phyloP scores from a whole-genome alignment of 1,140 invertebrate species.

The Ganaspis sp. region DNA sequence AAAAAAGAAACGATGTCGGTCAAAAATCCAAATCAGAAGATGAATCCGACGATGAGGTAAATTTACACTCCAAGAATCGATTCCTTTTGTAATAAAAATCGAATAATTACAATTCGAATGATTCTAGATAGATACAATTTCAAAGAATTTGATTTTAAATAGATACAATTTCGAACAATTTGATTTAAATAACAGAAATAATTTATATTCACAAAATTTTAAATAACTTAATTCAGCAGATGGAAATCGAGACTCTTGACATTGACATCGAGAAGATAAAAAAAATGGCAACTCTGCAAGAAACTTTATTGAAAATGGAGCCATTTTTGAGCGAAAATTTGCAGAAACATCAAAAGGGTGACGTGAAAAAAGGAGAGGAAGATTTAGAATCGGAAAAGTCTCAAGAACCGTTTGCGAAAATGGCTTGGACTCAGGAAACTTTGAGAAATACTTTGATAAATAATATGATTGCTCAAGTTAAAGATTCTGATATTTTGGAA shows the following conservation, averaged over 20 bases:
- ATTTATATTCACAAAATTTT: background rate
- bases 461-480: constrained; percentile 46
- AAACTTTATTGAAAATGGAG: constrained; percentile 64
- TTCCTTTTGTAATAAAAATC: background rate
- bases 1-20: constrained; percentile 46
- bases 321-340: constrained; percentile 59
- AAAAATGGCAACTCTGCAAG: constrained; percentile 61
- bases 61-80: background rate
- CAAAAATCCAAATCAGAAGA: constrained; percentile 56
- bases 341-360: constrained; percentile 50
- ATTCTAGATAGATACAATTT: no score
- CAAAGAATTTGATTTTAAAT: no score
- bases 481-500: constrained; percentile 36
- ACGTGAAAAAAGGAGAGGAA: constrained; percentile 48
- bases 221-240: constrained; percentile 33
- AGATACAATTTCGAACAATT: no score
- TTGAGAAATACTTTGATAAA: constrained; percentile 58
- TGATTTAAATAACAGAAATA: no score
- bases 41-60: constrained; percentile 56
- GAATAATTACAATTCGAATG: no score
- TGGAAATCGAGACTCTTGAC: constrained; percentile 60
- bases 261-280: constrained; percentile 60
- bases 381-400: constrained; percentile 37
- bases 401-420: constrained; percentile 2
- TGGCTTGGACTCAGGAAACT: constrained; percentile 44